phyloP scores from a whole-genome alignment of 2,113 vertebrate genomes.

The Xenus cinereus region DNA sequence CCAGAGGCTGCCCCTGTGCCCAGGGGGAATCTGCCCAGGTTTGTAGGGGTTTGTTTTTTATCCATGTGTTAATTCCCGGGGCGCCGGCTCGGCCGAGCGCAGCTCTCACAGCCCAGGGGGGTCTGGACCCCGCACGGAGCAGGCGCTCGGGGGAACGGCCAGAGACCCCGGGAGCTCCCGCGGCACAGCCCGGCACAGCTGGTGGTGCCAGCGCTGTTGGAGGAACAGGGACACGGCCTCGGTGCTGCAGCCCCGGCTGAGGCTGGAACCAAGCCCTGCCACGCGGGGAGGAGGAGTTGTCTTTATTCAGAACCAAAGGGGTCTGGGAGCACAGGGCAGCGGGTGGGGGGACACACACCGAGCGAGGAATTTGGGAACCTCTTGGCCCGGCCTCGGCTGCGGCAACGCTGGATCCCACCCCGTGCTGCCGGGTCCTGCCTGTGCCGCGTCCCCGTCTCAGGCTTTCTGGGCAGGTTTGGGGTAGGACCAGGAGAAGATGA shows the following conservation, averaged over 20 bases:
- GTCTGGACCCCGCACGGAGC: not conserved
- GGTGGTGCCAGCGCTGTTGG: accelerated
- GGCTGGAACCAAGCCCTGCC: too few relatives aligned
- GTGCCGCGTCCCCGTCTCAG: accelerated
- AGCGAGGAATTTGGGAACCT: too few relatives aligned
- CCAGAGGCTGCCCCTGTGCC: not conserved
- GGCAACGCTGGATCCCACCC: not conserved
- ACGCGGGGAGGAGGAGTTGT: accelerated
- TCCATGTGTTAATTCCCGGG: accelerated
- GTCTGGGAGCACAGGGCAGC: not conserved
- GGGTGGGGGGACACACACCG: accelerated
- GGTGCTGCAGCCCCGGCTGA: accelerated
- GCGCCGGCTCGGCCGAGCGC: accelerated
- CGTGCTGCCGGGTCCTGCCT: not conserved
- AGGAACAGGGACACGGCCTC: not conserved
- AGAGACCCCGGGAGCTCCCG: not conserved
- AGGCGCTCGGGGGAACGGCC: accelerated
- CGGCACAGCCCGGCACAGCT: accelerated
- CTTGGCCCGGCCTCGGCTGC: accelerated
- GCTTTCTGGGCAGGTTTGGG: conserved; percentile 48
- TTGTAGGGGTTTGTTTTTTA: not conserved
- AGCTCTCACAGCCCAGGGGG: accelerated
- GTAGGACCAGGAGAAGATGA: not conserved
- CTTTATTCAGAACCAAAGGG: not conserved
- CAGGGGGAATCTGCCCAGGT: not conserved